phyloP scores from a whole-genome alignment of 1,140 invertebrate genomes.

The Phortica variegata region DNA sequence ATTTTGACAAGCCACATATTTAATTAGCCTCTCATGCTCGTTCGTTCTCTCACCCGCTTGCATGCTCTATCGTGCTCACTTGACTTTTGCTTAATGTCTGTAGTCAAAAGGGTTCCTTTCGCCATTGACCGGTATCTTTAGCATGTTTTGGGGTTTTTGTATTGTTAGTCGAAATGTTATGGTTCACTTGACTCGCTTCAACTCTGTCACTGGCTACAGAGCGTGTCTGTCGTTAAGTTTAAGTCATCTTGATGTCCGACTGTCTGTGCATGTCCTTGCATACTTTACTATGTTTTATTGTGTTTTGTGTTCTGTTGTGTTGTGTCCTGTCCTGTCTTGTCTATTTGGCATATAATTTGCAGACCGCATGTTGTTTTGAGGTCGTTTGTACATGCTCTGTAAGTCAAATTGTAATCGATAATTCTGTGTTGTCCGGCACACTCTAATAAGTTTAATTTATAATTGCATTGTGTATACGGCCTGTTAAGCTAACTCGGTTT shows the following conservation, averaged over 20 bases:
- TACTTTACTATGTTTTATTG: too few relatives aligned
- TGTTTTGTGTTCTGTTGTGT: too few relatives aligned
- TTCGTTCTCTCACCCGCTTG: too few relatives aligned
- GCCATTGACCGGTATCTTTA: neutral
- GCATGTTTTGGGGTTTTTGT: conserved; percentile 10
- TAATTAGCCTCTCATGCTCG: conserved; percentile 21
- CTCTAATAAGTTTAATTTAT: conserved; percentile 26
- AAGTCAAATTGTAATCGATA: conserved; percentile 21
- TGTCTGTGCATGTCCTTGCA: too few relatives aligned
- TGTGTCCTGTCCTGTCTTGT: conserved; percentile 8
- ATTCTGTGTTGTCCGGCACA: conserved; percentile 12
- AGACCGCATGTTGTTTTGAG: conserved; percentile 25
- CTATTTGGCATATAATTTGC: conserved; percentile 21
- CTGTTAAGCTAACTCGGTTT: too few relatives aligned
- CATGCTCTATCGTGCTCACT: too few relatives aligned
- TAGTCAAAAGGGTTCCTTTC: neutral
- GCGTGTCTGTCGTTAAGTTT: conserved; percentile 4
- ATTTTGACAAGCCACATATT: conserved; percentile 23
- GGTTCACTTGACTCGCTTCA: conserved; percentile 6
- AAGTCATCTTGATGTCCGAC: too few relatives aligned
- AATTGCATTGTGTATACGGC: conserved; percentile 27
- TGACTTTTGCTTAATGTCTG: neutral
- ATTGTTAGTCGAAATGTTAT: conserved; percentile 13
- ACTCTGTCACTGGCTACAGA: neutral
- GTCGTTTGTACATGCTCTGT: conserved; percentile 1